A percentile compares a stretch with the other conserved stretches of the same genome.
phyloP scores from a whole-genome alignment of 2,113 vertebrate species.

The Procavia capensis region DNA sequence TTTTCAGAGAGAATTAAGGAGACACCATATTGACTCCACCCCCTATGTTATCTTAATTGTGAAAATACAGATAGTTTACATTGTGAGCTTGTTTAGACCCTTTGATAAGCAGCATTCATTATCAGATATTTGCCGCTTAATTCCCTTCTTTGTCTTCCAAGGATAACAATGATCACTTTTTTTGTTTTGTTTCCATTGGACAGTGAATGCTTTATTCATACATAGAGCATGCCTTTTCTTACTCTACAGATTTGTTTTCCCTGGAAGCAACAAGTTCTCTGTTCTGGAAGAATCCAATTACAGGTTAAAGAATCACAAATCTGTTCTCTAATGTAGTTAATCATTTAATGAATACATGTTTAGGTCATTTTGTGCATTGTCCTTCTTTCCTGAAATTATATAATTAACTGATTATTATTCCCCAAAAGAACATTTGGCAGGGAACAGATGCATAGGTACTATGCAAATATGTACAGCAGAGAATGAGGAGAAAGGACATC shows the following conservation, averaged over 20 bases:
- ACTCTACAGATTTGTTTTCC: background rate
- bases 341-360: background rate
- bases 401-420: background rate
- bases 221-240: background rate
- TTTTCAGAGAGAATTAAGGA: too few species aligned
- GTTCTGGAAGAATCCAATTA: background rate
- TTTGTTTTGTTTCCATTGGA: background rate
- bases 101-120: background rate
- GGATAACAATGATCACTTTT: background rate
- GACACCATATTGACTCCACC: too few species aligned
- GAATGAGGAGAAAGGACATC: background rate
- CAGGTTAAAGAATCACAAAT: background rate
- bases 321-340: background rate
- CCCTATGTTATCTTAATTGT: too few species aligned
- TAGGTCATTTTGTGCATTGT: background rate
- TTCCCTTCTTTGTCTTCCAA: background rate
- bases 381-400: background rate
- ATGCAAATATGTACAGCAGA: background rate
- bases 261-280: background rate
- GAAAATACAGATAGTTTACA: background rate
- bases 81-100: background rate
- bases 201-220: background rate
- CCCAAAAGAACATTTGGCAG: background rate
- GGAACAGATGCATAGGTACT: background rate
- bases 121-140: background rate